A percentile compares a stretch with the other conserved stretches of the same genome.
phyloP scores from a whole-genome alignment of 1,140 invertebrate genomes.

The Bombyx mandarina region DNA sequence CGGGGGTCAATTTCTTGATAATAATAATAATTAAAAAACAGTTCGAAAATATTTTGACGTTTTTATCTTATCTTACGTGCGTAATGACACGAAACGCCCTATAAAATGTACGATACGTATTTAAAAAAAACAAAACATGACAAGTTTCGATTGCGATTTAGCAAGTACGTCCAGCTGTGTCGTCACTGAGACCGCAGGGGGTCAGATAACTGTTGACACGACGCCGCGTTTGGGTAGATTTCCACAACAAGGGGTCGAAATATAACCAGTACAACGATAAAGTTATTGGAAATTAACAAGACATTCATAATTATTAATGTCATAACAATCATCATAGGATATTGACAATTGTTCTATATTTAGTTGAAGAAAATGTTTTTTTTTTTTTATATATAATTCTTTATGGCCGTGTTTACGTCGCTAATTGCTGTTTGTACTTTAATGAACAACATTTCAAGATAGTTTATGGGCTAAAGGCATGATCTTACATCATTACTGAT shows the following conservation, averaged over 20 bases:
- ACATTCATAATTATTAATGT: constrained; percentile 14
- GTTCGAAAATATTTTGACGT: too few species aligned
- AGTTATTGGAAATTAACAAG: constrained; percentile 22
- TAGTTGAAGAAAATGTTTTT: constrained; percentile 9
- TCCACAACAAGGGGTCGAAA: constrained; percentile 32
- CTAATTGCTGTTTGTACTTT: too few species aligned
- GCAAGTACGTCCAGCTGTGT: constrained; percentile 30
- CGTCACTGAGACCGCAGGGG: constrained; percentile 44
- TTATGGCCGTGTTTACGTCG: too few species aligned
- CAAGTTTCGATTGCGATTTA: constrained; percentile 10
- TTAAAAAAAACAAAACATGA: constrained; percentile 1
- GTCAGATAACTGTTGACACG: constrained; percentile 47
- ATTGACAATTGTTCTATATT: constrained; percentile 15
- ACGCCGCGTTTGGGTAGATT: constrained; percentile 35
- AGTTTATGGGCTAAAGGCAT: too few species aligned
- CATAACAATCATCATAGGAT: constrained; percentile 1
- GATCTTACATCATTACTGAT: too few species aligned
- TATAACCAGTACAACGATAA: constrained; percentile 34
- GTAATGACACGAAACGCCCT: constrained; percentile 7
- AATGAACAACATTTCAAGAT: too few species aligned
- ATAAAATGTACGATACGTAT: background rate
- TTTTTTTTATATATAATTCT: background rate
- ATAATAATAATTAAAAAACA: too few species aligned
- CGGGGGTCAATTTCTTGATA: too few species aligned
- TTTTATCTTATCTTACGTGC: too few species aligned